Base-by-base conservation (phyloP, 2,113 vertebrate genomes). In the Nestor notabilis region DNA sequence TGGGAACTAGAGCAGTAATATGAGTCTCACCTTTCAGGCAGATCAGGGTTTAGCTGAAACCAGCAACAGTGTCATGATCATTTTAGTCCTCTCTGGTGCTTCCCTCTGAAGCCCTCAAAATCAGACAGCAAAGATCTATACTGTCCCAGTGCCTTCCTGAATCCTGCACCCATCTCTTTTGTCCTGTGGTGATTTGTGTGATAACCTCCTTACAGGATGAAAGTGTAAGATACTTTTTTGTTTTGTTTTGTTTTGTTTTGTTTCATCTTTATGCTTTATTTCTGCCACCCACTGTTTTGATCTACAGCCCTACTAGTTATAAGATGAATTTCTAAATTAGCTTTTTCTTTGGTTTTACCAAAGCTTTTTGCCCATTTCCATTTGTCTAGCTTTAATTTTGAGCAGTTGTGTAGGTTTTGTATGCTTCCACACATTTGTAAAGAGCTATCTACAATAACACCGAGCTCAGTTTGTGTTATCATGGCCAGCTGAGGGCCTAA, bases 401-500 rank as follows among this genome's bases (percentile, higher is more conserved):
- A 74, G 31, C 27, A 44, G 16, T 19, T 74, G 1, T 47, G 10
- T 74, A 23, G 17, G 19, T 35, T 89, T 69, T 86, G 17, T 31
- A 16, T 17, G 21, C 2, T 87, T 87, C 24, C 24, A 56, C 7
- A 17, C 14, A 61, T 12, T 4, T 65, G 7, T 19, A 58, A 71
- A 60, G 24, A 52, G 10, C 55, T 52, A 15, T 13, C 23, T 29
- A 14, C 8, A n/a, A 13, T 29, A 75, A 71, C 43, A 43, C 1
- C 16, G 29, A 72, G 13, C 17, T 82, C 49, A 17, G 8, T 63
- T 52, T 0, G 0, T 35, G 12, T 33, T 61, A 11, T 8, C 37
- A 49, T 43, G 53, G 60, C 31, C 27, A 75, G 37, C 17, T 19
- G 10, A 72, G 10, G 21, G 11, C 17, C 28, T 44, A 65, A 65